Percentiles rank a stretch among this genome's conserved stretches.
phyloP scores from a whole-genome alignment of 92 coral and sea anemone species.

The Parazoanthus atlanticus region DNA sequence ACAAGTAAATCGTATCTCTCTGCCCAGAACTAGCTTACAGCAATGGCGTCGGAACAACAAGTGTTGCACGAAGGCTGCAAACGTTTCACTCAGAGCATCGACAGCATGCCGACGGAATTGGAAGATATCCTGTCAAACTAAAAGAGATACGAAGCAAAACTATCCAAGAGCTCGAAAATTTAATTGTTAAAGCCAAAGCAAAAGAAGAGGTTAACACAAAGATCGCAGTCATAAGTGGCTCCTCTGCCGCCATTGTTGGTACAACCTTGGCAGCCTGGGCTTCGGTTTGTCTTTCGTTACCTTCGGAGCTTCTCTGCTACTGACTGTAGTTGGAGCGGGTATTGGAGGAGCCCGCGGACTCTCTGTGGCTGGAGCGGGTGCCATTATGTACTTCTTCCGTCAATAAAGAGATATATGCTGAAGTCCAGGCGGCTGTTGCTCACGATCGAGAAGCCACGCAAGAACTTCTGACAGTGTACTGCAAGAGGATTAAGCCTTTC shows the following conservation, averaged over 20 bases:
- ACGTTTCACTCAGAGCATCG: background rate
- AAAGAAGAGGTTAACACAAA: slow-evolving; percentile 28
- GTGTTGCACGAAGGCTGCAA: background rate
- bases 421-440: slow-evolving; percentile 50
- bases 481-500: background rate
- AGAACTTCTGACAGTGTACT: background rate
- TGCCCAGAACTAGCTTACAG: too few species aligned
- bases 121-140: background rate
- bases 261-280: slow-evolving; percentile 30
- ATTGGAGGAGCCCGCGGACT: slow-evolving; percentile 68
- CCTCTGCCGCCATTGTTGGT: slow-evolving; percentile 57
- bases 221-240: slow-evolving; percentile 49
- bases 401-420: slow-evolving; percentile 43
- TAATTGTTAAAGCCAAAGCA: background rate
- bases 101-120: background rate
- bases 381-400: slow-evolving; percentile 43
- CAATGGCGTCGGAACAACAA: background rate
- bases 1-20: too few species aligned
- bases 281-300: slow-evolving; percentile 22
- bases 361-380: slow-evolving; percentile 45
- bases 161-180: slow-evolving; percentile 5
- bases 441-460: slow-evolving; percentile 29
- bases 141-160: background rate
- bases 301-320: slow-evolving; percentile 54
- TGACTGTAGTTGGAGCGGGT: slow-evolving; percentile 64